These are phyloP conservation scores for Allobates femoralis DNA, from an alignment of 2,797 vertebrate species.

Conservation along the genomic window DNA sequence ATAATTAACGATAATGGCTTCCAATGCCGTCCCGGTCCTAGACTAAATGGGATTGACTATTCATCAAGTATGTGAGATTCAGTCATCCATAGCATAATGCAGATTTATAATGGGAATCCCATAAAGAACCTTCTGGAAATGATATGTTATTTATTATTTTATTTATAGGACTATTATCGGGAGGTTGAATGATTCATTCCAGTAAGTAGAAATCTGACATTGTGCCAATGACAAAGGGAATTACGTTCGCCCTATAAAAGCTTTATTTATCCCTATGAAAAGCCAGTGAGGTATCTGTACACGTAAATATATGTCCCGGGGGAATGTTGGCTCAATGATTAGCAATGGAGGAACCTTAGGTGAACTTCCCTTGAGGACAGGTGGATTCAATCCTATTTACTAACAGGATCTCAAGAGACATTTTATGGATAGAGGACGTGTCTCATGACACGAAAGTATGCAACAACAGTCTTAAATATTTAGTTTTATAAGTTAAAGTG, in stretches of 20 bases:
- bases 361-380: background rate
- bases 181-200: slow-evolving; percentile 18
- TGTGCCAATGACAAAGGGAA: background rate
- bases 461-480: too few relatives aligned
- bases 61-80: slow-evolving; percentile 1
- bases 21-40: background rate
- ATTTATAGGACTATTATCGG: slow-evolving; percentile 18
- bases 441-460: background rate
- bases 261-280: slow-evolving; percentile 1
- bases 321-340: background rate
- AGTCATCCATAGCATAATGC: background rate
- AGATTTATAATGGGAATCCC: slow-evolving; percentile 4
- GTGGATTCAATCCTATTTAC: background rate
- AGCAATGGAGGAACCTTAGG: background rate
- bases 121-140: background rate
- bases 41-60: slow-evolving; percentile 32
- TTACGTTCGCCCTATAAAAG: background rate
- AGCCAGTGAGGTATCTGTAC: background rate
- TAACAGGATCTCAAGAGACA: background rate
- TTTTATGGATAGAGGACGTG: background rate
- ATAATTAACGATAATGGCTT: slow-evolving; percentile 36
- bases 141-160: slow-evolving; percentile 17
- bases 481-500: too few relatives aligned
- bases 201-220: slow-evolving; percentile 3
- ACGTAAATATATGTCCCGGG: background rate